Base-by-base conservation (phyloP, 2,888 invertebrate genomes). In the Idaea aversata region DNA sequence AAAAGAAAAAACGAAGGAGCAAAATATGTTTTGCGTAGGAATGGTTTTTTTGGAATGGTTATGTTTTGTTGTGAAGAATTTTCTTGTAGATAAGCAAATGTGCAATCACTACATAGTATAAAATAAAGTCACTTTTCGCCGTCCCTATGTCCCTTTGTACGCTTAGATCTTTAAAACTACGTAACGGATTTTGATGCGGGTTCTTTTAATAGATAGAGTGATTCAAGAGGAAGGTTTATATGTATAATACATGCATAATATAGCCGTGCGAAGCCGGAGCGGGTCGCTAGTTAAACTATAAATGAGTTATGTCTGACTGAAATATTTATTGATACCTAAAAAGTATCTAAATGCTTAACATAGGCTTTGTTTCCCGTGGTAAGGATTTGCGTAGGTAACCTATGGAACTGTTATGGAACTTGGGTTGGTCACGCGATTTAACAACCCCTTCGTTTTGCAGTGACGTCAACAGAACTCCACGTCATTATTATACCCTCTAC, bases 401-500 rank as follows among this genome's bases (percentile, higher is more conserved):
- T 15, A 16, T 61, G 4, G 35, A n/a, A 57, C 59, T 47, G 34
- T 16, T 47, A 34, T 34, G 34, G 59, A 62, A 62, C 13, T 15
- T 64, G 62, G 68, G 63, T 65, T 65, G 67, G 76, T 77, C 79
- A 80, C 78, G 81, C 80, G 75, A 80, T 67, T 62, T 69, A 69
- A 66, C 69, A 63, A 72, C 66, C 70, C 69, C 70, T 68, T 69
- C 70, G 70, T 61, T 64, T 64, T 65, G 35, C 63, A 66, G 57
- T 78, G 79, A 82, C 80, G 81, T 81, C 79, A 80, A 65, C 35
- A 57, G 47, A 61, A 61, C 63, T 59, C 62, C 63, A 70, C 79
- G 76, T 77, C 78, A 79, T 64, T 64, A 62, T 47, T 47, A 13
- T 10, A 10, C 47, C 47, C 47, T 47, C 47, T 10, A 47, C 47